Evolutionary conservation across 2,113 vertebrate species (phyloP).

Genomic region (Aphyosemion australe): DNA sequence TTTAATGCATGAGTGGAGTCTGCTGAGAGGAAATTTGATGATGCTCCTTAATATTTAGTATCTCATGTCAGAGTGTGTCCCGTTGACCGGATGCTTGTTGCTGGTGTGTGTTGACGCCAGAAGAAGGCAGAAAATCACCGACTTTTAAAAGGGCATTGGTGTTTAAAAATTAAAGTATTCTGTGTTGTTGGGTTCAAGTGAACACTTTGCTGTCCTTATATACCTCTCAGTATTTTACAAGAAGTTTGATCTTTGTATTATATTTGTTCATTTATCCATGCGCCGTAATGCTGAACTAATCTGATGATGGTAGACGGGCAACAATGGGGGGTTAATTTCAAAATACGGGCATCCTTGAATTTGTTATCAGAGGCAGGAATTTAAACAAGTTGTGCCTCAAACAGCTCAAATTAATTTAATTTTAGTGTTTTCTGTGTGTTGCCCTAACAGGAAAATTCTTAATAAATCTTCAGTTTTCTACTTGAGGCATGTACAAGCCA

Average conservation of each 20-base stretch:
- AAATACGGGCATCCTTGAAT: too few species aligned
- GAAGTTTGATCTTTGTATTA: slow-evolving; percentile 42
- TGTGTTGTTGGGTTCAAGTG: slow-evolving; percentile 27
- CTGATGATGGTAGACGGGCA: slow-evolving; percentile 23
- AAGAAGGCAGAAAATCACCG: slow-evolving; percentile 30
- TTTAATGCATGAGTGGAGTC: slow-evolving; percentile 51
- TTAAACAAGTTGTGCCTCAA: background rate
- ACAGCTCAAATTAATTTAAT: background rate
- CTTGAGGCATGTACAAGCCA: too few species aligned
- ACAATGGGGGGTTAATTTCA: slow-evolving; percentile 2
- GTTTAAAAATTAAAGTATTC: slow-evolving; percentile 30
- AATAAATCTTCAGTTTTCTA: too few species aligned
- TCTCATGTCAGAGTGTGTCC: background rate
- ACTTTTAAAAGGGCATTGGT: slow-evolving; percentile 21
- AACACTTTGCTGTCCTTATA: slow-evolving; percentile 37
- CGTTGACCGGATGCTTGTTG: background rate
- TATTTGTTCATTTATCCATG: slow-evolving; percentile 37
- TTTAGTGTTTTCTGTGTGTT: background rate
- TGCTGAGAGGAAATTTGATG: slow-evolving; percentile 21
- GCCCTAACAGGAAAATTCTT: too few species aligned
- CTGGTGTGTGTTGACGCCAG: slow-evolving; percentile 6
- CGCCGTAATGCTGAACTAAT: slow-evolving; percentile 35
- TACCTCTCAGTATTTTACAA: slow-evolving; percentile 35
- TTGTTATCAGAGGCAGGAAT: too few species aligned
- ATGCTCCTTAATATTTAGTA: background rate